Conservation (phyloP, 2,888 invertebrate species). For the Euzophera pinguis region DNA sequence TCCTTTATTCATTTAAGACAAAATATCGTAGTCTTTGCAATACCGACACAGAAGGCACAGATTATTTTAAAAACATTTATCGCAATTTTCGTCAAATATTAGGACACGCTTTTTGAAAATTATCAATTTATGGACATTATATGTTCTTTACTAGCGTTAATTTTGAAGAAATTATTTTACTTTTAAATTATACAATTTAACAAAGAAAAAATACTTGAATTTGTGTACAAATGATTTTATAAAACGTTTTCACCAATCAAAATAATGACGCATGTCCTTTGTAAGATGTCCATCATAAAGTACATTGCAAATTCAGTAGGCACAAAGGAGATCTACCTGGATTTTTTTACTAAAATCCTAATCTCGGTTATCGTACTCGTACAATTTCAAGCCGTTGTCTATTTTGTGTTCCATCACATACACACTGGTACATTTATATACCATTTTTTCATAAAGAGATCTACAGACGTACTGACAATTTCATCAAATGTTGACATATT, state of each 20-base stretch:
- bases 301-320: not conserved
- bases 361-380: not conserved
- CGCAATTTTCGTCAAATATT: not conserved
- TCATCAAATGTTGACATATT: not conserved
- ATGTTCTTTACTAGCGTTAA: no score
- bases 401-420: not conserved
- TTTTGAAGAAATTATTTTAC: no score
- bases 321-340: not conserved
- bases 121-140: not conserved
- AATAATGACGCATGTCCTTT: no score
- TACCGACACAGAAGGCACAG: slow-evolving; percentile 63
- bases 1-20: slow-evolving; percentile 65
- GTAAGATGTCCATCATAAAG: no score
- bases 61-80: slow-evolving; percentile 22
- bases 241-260: no score
- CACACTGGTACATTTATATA: slow-evolving; percentile 6
- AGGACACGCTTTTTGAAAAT: not conserved
- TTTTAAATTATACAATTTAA: no score
- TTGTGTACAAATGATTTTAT: no score
- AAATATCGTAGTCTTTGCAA: slow-evolving; percentile 65
- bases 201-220: no score
- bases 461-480: not conserved
- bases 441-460: not conserved
- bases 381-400: not conserved
- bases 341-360: not conserved